A percentile compares a stretch with the other conserved stretches of the same genome.
These are phyloP conservation scores for Diploptera punctata DNA, from an alignment of 2,888 invertebrate genomes.

Conservation along the genomic window DNA sequence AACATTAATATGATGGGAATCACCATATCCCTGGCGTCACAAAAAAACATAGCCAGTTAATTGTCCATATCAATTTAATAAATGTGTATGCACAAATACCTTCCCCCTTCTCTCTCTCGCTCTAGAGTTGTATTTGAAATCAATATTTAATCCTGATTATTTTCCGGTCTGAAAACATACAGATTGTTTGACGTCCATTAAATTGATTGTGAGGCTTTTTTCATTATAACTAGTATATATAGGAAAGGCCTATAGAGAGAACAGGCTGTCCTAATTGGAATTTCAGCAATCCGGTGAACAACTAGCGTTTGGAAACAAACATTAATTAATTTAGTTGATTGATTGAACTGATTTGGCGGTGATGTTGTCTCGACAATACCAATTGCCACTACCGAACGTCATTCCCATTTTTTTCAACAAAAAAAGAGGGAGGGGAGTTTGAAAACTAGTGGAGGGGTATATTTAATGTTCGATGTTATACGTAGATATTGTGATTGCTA, in stretches of 20 bases:
- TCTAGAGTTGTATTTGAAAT: constrained; percentile 30
- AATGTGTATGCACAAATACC: constrained; percentile 40
- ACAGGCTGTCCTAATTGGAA: constrained; percentile 37
- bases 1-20: constrained; percentile 28
- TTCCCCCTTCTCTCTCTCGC: not conserved
- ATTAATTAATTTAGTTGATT: constrained; percentile 41
- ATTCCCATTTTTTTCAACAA: constrained; percentile 8
- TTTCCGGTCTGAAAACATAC: constrained; percentile 40
- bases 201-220: constrained; percentile 41
- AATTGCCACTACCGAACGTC: constrained; percentile 29
- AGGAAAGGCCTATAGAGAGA: no score
- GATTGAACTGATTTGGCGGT: constrained; percentile 39
- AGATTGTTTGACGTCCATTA: constrained; percentile 43
- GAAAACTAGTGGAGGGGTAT: not conserved
- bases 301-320: constrained; percentile 36
- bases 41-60: constrained; percentile 35
- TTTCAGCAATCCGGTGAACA: constrained; percentile 35
- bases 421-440: not conserved
- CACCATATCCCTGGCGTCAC: constrained; percentile 16
- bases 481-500: not conserved
- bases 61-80: constrained; percentile 43
- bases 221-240: constrained; percentile 20
- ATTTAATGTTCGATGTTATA: no score
- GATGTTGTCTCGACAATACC: constrained; percentile 37
- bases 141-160: constrained; percentile 42